Evolutionary conservation across 1,140 invertebrate species (phyloP), one percentile per base, ranked within the genome.

Genomic region (Lordiphosa stackelbergi): DNA sequence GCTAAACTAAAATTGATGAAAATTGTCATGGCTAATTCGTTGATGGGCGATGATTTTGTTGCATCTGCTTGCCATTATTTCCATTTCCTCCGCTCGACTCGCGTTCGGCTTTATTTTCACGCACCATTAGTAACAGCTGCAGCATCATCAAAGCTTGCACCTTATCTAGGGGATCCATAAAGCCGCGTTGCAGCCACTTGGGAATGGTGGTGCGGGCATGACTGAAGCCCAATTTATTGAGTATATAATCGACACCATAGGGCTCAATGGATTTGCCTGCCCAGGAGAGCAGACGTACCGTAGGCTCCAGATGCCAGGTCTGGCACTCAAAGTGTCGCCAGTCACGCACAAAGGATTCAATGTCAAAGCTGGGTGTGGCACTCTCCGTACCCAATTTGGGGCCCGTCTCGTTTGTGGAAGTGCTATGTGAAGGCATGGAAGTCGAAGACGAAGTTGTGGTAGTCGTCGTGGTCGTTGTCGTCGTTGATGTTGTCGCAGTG

Each of bases 141-240:
- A 93, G 88, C 85, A 94, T 92, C 59, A 93, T 89, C 24, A 94
- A 88, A 9, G 94, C 92, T 16, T 94, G 89, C 34, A 97, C 90
- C 88, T 95, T 95, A 88, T 98, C 97, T 19, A 97, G 87, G 0
- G 97, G 96, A 90, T 99, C 98, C 92, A 99, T 96, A 69, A 97
- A 95, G 19, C 97, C 97, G 54, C 98, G 90, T 89, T 99, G 98
- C 89, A 99, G 92, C 96, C 98, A 99, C 89, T 99, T 99, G 12
- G 98, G 98, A 86, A 99, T 99, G 31, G 98, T 99, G 37, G 95
- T 97, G 38, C 97, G 91, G 2, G 98, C 98, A 89, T 99, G 98
- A 54, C 94, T 93, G 87, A 99, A 99, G 9, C 97, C 97, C 5
- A 99, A 90, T 88, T 98, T 97, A 89, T 99, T 96, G 31, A 99